Base-by-base conservation (phyloP, 2,113 vertebrate species). In the Chlorodrepanis virens region DNA sequence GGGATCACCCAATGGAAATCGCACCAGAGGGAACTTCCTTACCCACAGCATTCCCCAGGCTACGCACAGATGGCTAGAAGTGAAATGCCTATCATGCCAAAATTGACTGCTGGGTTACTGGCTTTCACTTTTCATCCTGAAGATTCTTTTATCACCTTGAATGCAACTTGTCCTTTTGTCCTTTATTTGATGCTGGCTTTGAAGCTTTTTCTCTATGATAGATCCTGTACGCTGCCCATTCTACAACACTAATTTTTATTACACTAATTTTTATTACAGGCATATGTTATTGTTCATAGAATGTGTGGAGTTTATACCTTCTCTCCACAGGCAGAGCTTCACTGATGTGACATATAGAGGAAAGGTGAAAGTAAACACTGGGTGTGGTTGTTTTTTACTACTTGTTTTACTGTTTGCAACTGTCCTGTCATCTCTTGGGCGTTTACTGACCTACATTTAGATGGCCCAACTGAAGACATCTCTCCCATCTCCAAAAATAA, bases 311-410 rank as follows among this genome's bases (percentile, higher is more conserved):
- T 53, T 69, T 42, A 39, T 72, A 44, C 18, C 11, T 86, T 80
- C 31, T 56, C 49, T 37, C 33, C 45, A 47, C 9, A 72, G 49
- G 61, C 0, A 70, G 19, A 57, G 15, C 45, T 3, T 6, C 45
- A n/a, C 0, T 13, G 31, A 45, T n/a, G 61, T 0, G 5, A 18
- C 19, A 40, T 5, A 11, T 0, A 59, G 17, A 31, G 33, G 24
- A 93, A 68, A 67, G 54, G n/a, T 28, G 57, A 83, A 87, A 54
- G 9, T 27, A 69, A 81, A 59, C 14, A 49, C 28, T 29, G 14
- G 19, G 9, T 29, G 11, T 4, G 17, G 21, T 20, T 57, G 31
- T 0, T 60, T 81, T 45, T 71, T 52, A 76, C 21, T 52, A 50
- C 25, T 47, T 76, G 13, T 76, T 83, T 83, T 54, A 42, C 47